Evolutionary conservation across 2,113 vertebrate species (phyloP), one percentile per base, ranked within the genome.

Genomic region (Phaetusa simplex): DNA sequence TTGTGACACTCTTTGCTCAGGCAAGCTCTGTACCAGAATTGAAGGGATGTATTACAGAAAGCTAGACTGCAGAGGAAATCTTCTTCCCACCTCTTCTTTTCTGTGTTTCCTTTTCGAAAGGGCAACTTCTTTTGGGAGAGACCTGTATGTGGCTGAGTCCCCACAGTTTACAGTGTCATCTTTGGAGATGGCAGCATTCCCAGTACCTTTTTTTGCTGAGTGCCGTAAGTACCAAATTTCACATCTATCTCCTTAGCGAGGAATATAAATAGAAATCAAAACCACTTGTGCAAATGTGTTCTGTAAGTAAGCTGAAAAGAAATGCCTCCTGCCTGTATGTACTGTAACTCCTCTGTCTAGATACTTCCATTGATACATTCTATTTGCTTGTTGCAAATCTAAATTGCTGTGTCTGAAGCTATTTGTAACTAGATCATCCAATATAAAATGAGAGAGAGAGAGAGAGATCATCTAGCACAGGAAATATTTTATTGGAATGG

Each of bases 251-350:
- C 49, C 38, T 80, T 64, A 49, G 59, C 42, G 67, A 92, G 65
- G 74, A 80, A 20, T 73, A 82, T 9, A 82, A 95, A 90, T 47
- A 85, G 89, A 90, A 93, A 95, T 95, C 53, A 93, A 88, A 95
- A 91, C 40, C 91, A 91, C 29, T 78, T 90, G 82, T 76, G 67
- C 55, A 36, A 83, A 95, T 38, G 71, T 1, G 3, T 86, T 82
- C 53, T 82, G 66, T 85, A 90, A 92, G 76, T 5, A 67, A 89
- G 73, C 73, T 90, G 81, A 72, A 87, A 74, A 90, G 53, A 80
- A 70, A 55, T 49, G 74, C 42, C 71, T 88, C 53, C 81, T 95
- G 84, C 67, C 78, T 80, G 16, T 40, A 14, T 19, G n/a, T 52
- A 26, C 42, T 81, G 42, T 16, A 71, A 40, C 43, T 92, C 65